A percentile compares a stretch with the other conserved stretches of the same genome.
Conservation (phyloP, 2,888 invertebrate genomes). For the Metalampra italica region DNA sequence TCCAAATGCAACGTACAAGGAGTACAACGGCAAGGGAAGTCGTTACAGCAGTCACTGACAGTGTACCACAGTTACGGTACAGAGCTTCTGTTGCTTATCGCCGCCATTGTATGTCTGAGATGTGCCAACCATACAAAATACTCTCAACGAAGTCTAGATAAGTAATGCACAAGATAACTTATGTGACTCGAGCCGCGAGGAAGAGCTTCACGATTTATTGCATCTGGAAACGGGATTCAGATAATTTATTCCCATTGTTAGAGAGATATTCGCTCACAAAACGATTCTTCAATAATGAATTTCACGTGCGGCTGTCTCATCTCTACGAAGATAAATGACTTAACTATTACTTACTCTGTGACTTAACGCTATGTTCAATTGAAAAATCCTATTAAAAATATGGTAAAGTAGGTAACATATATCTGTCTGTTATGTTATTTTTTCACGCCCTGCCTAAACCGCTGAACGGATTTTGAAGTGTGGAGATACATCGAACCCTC, state of each 20-base stretch:
- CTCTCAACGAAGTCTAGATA: not conserved
- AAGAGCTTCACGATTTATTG: conserved; percentile 15
- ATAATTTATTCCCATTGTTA: conserved; percentile 13
- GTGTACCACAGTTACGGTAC: conserved; percentile 41
- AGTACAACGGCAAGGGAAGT: conserved; percentile 35
- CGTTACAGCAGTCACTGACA: conserved; percentile 33
- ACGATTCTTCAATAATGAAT: conserved; percentile 4
- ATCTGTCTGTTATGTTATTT: too few relatives aligned
- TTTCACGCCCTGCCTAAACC: too few relatives aligned
- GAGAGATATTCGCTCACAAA: conserved; percentile 2
- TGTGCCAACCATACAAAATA: conserved; percentile 6
- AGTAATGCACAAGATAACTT: conserved; percentile 1
- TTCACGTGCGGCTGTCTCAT: not conserved
- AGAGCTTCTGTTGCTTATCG: conserved; percentile 33
- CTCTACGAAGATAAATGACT: too few relatives aligned
- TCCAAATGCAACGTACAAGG: conserved; percentile 4
- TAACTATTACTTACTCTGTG: too few relatives aligned
- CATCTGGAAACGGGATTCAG: conserved; percentile 12
- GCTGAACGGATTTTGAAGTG: too few relatives aligned
- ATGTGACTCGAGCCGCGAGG: conserved; percentile 3
- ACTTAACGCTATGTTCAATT: too few relatives aligned
- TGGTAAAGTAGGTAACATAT: too few relatives aligned
- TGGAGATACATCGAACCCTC: too few relatives aligned
- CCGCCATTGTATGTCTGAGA: conserved; percentile 28
- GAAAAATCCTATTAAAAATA: too few relatives aligned